A percentile compares a stretch with the other conserved stretches of the same genome.
Conservation (phyloP, 2,888 invertebrate species). For the Xylota sylvarum region DNA sequence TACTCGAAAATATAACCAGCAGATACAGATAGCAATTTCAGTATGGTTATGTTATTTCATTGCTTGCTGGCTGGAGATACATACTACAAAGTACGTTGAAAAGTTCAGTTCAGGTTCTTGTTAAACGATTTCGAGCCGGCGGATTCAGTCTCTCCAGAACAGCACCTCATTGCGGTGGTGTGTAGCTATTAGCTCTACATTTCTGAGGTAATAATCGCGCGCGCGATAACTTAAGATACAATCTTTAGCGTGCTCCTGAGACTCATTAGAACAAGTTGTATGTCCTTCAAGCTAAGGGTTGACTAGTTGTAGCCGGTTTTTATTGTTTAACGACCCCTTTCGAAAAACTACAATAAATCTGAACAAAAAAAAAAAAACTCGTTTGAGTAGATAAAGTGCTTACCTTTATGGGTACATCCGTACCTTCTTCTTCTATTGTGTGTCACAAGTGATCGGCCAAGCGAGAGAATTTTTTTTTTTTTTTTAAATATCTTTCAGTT, state of each 20-base stretch:
- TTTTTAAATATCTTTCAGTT: constrained; percentile 21
- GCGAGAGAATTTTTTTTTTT: no score
- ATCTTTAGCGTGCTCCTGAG: constrained; percentile 5
- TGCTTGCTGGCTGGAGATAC: constrained; percentile 21
- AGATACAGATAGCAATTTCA: constrained; percentile 32
- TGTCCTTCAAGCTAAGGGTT: constrained; percentile 50
- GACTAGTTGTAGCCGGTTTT: constrained; percentile 42
- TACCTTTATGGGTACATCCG: neutral
- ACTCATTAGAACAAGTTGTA: neutral
- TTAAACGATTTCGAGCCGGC: constrained; percentile 53
- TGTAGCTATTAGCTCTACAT: constrained; percentile 22
- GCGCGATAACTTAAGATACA: constrained; percentile 9
- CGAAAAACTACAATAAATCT: neutral
- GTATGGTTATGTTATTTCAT: constrained; percentile 19
- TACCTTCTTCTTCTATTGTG: constrained; percentile 9
- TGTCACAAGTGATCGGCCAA: constrained; percentile 64
- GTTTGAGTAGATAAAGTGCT: constrained; percentile 8
- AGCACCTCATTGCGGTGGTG: constrained; percentile 68
- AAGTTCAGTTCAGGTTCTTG: constrained; percentile 57
- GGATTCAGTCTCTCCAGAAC: constrained; percentile 64
- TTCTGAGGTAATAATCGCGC: constrained; percentile 47
- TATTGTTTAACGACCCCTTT: constrained; percentile 38
- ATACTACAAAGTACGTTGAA: neutral
- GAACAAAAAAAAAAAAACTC: neutral
- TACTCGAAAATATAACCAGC: constrained; percentile 2